A percentile compares a stretch with the other conserved stretches of the same genome.
These are phyloP conservation scores for Metaphire vulgaris DNA, from an alignment of 1,140 invertebrate genomes.

Conservation along the genomic window DNA sequence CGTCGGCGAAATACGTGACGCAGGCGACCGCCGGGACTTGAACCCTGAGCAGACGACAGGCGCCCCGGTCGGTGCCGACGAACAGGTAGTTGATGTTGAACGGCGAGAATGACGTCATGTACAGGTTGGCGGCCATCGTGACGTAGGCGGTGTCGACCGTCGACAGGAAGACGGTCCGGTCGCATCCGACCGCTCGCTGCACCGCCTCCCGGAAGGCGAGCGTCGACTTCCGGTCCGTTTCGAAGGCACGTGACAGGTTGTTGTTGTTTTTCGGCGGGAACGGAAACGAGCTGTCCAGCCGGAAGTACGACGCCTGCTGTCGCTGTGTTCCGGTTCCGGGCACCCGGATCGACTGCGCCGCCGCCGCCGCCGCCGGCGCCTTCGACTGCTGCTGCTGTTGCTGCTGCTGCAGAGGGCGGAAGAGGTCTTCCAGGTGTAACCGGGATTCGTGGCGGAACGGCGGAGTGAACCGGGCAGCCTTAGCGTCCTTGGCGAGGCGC, in stretches of 20 bases:
- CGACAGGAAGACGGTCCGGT: slow-evolving; percentile 4
- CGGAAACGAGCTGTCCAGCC: not conserved
- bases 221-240: not conserved
- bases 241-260: not conserved
- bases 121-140: slow-evolving; percentile 18
- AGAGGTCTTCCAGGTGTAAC: too few species aligned
- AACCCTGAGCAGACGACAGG: not conserved
- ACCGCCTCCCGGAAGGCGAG: not conserved
- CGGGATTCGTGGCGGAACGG: not conserved
- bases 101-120: slow-evolving; percentile 12
- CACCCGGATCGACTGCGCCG: too few species aligned
- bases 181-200: not conserved
- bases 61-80: not conserved
- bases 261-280: not conserved
- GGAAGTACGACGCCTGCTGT: not conserved
- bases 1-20: not conserved
- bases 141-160: slow-evolving; percentile 19
- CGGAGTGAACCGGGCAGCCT: too few species aligned
- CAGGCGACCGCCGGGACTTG: not conserved
- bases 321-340: not conserved
- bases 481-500: not conserved
- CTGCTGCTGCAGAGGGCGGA: too few species aligned
- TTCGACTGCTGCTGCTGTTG: too few species aligned
- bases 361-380: too few species aligned
- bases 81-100: slow-evolving; percentile 17